phyloP scores from a whole-genome alignment of 2,888 invertebrate species.

The Stegana nigrithorax region DNA sequence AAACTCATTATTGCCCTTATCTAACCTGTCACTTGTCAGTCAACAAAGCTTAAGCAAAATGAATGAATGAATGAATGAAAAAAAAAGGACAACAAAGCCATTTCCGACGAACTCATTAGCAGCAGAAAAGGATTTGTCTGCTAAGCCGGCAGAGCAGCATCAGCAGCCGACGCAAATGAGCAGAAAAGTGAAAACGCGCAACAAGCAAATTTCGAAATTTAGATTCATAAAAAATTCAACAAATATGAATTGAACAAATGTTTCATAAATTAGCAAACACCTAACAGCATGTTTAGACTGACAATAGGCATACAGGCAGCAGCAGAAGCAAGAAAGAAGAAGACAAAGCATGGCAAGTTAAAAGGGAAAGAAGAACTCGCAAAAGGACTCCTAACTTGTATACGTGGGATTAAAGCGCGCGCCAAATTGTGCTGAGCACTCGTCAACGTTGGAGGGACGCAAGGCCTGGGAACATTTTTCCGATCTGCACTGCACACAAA shows the following conservation, averaged over 20 bases:
- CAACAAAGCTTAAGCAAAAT: no score
- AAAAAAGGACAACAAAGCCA: no score
- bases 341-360: no score
- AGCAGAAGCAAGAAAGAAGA: background rate
- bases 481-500: background rate
- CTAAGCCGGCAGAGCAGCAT: background rate
- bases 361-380: background rate
- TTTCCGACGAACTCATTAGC: background rate
- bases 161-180: no score
- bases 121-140: no score
- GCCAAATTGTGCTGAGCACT: background rate
- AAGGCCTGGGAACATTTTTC: conserved; percentile 12
- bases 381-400: background rate
- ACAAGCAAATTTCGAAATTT: background rate
- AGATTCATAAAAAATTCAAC: background rate
- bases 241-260: background rate
- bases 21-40: no score
- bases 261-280: conserved; percentile 1
- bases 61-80: no score
- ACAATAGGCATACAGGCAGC: conserved; percentile 1
- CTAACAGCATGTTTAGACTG: conserved; percentile 2
- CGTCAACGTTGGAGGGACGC: background rate
- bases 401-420: conserved; percentile 12
- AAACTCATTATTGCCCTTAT: no score
- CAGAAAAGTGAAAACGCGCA: background rate